Percentiles rank a stretch among this genome's conserved stretches.
These are phyloP conservation scores for Phalacrocorax brasilianus DNA, from an alignment of 2,113 vertebrate species.

Conservation along the genomic window DNA sequence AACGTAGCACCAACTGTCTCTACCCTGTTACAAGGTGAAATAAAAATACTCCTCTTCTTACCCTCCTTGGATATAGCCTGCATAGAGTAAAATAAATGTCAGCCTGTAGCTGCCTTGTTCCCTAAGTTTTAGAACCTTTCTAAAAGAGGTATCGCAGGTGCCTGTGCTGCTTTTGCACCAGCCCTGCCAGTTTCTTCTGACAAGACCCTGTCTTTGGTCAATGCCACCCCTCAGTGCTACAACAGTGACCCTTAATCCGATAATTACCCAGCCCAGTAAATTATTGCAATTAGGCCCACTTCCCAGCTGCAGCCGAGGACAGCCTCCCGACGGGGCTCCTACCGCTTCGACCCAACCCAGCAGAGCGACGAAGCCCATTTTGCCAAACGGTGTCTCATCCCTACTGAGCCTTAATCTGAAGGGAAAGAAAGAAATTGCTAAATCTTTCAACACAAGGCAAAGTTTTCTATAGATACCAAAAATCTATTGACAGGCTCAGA, in stretches of 20 bases:
- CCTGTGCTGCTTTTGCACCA: not conserved
- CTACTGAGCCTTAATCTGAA: not conserved
- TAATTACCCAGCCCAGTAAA: constrained; percentile 29
- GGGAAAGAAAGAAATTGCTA: not conserved
- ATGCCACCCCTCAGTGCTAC: not conserved
- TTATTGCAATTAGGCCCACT: constrained; percentile 46
- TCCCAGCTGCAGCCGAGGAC: not conserved
- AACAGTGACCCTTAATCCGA: not conserved
- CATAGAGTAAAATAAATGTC: not conserved
- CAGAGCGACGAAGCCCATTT: not conserved
- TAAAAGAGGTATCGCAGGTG: not conserved
- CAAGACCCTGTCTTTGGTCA: not conserved
- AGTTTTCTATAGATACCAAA: constrained; percentile 27
- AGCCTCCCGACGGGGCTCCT: not conserved
- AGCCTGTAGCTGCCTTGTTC: not conserved
- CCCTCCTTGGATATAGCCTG: not conserved
- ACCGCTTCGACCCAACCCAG: not conserved
- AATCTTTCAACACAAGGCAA: not conserved
- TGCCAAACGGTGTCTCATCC: not conserved
- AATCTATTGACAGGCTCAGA: constrained; percentile 4
- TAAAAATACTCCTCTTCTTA: not conserved
- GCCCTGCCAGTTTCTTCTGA: not conserved
- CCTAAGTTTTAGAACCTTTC: not conserved
- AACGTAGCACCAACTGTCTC: not conserved
- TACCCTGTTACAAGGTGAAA: not conserved